phyloP scores from a whole-genome alignment of 2,888 invertebrate species.

The Lepidocyrtoides sp. region DNA sequence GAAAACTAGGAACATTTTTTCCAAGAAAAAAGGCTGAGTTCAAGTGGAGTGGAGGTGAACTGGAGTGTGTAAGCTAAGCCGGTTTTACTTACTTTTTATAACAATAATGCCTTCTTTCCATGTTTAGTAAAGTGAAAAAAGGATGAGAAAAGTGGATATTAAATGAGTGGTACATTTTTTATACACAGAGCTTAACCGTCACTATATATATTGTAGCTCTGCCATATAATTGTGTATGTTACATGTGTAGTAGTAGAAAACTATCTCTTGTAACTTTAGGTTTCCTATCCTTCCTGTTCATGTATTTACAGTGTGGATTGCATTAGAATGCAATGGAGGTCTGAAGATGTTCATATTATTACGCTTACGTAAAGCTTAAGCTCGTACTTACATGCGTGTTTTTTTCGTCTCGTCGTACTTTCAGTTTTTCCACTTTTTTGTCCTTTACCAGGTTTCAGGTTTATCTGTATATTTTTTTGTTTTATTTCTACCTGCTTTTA shows the following conservation, averaged over 20 bases:
- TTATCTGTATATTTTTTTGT: no score
- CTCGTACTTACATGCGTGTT: no score
- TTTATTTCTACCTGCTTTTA: no score
- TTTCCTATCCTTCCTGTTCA: background rate
- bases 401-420: no score
- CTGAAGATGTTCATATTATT: no score
- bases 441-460: no score
- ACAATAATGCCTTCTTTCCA: constrained; percentile 16
- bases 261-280: background rate
- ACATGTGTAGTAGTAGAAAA: background rate
- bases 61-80: constrained; percentile 41
- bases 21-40: background rate
- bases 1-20: constrained; percentile 23
- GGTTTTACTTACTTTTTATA: constrained; percentile 46
- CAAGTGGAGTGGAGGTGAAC: background rate
- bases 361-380: no score
- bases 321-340: background rate
- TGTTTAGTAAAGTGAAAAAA: constrained; percentile 6
- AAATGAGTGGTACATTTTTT: constrained; percentile 8
- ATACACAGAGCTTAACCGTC: background rate
- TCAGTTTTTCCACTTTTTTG: no score
- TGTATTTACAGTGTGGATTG: background rate
- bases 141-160: constrained; percentile 40
- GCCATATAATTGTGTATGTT: background rate
- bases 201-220: background rate